A percentile compares a stretch with the other conserved stretches of the same genome.
Evolutionary conservation across 2,113 vertebrate genomes (phyloP).

Genomic region (Sinocyclocheilus maitianheensis): DNA sequence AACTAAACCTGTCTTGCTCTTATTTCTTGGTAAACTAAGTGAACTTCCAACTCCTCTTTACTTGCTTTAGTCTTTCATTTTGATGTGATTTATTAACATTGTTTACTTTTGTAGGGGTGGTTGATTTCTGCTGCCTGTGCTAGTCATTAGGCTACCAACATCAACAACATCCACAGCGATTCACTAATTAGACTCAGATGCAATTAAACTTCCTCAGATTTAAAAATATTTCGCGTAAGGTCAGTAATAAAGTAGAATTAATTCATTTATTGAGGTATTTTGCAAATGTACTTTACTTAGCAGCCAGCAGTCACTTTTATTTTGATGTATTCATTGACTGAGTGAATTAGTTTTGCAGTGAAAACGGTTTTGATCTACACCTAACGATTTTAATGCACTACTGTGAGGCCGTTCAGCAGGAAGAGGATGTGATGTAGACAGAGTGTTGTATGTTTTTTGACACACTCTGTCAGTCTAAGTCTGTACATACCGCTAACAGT

Average conservation of each 20-base stretch:
- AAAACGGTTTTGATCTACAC: neutral
- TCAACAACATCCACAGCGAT: constrained; percentile 5
- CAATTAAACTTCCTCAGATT: neutral
- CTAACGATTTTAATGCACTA: neutral
- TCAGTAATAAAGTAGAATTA: neutral
- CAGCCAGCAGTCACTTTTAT: neutral
- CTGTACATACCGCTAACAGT: neutral
- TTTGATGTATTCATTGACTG: neutral
- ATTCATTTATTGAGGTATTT: neutral
- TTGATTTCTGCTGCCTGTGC: constrained; percentile 36
- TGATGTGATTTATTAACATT: constrained; percentile 31
- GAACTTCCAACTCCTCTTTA: neutral
- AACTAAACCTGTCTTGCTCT: neutral
- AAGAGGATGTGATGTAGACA: neutral
- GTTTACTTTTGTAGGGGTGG: neutral
- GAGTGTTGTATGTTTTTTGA: neutral
- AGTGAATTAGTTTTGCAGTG: neutral
- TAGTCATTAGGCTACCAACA: constrained; percentile 32
- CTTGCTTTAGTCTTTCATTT: constrained; percentile 9
- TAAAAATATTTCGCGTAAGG: neutral
- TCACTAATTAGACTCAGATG: constrained; percentile 42
- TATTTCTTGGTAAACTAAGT: neutral
- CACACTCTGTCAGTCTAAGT: neutral
- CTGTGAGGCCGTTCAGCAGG: neutral
- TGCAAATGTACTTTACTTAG: neutral